Evolutionary conservation across 2,888 invertebrate species (phyloP).

Genomic region (Machimus rusticus): DNA sequence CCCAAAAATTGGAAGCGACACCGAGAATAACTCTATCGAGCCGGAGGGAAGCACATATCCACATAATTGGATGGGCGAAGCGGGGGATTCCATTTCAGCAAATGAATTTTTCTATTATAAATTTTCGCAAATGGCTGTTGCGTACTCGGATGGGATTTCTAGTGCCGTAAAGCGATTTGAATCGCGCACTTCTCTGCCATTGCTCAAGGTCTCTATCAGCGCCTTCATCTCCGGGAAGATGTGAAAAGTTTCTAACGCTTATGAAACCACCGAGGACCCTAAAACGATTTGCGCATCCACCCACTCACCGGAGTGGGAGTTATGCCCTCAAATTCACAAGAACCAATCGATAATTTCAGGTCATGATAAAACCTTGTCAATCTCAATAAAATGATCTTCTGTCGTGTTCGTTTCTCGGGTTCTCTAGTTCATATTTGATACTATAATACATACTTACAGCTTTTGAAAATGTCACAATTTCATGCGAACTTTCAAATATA

Average conservation of each 20-base stretch:
- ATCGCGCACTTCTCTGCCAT: neutral
- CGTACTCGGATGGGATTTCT: constrained; percentile 14
- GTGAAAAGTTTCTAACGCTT: neutral
- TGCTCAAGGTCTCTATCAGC: neutral
- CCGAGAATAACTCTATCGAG: constrained; percentile 31
- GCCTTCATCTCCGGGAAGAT: neutral
- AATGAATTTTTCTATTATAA: constrained; percentile 45
- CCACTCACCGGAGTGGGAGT: neutral
- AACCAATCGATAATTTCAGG: neutral
- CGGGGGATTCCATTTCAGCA: constrained; percentile 43
- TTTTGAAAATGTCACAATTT: neutral
- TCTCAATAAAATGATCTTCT: neutral
- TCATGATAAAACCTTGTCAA: neutral
- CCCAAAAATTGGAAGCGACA: neutral
- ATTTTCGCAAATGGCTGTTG: constrained; percentile 40
- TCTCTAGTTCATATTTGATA: neutral
- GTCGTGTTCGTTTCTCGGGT: neutral
- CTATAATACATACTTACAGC: too few species aligned
- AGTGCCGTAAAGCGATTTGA: constrained; percentile 10
- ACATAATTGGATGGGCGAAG: constrained; percentile 44
- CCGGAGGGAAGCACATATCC: neutral
- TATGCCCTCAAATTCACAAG: neutral
- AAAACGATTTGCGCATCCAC: neutral
- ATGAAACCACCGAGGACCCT: neutral
- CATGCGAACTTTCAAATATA: too few species aligned